Evolutionary conservation across 2,888 invertebrate species (phyloP), one percentile per base, ranked within the genome.

Genomic region (Ormyrus labotus): DNA sequence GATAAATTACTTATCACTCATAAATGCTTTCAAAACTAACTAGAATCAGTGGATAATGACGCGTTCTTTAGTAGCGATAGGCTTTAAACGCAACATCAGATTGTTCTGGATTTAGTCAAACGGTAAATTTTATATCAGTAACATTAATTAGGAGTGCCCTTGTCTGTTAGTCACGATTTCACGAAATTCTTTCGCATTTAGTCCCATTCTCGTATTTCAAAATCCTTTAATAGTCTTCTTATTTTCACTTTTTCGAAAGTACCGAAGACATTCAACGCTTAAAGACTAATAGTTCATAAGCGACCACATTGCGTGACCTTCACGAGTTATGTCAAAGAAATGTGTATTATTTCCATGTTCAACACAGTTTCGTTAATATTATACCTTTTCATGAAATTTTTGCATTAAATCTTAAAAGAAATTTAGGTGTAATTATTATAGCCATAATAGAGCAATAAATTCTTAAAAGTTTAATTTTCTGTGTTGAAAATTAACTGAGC

Each of bases 281-380:
- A 86, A 76, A 60, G 77, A 83, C 85, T 87, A 87, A 60, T 87
- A 87, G 87, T 88, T 85, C 47, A 68, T 72, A 64, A 73, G 77
- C 67, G 75, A 80, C 50, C 68, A 64, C 58, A 61, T 69, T 82
- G 61, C 61, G 45, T 53, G 10, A 78, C 60, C n/a, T 76, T 69
- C 61, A 70, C 60, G 55, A 60, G 3, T 53, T 10, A 13, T 34
- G 48, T 19, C n/a, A 48, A 7, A 13, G 34, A 55, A 64, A n/a
- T 13, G 5, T 65, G 58, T 67, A 4, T 45, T 7, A 13, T 77
- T 13, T 11, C 13, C 50, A 45, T 34, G 11, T 48, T 64, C 13
- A 13, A 64, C 6, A 45, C 8, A 69, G 34, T 4, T 34, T 34
- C 34, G 34, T 34, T 34, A 34, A 34, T 34, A 4, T 34, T 34